phyloP scores from a whole-genome alignment of 2,888 invertebrate genomes.

The Serrognathus titanus region DNA sequence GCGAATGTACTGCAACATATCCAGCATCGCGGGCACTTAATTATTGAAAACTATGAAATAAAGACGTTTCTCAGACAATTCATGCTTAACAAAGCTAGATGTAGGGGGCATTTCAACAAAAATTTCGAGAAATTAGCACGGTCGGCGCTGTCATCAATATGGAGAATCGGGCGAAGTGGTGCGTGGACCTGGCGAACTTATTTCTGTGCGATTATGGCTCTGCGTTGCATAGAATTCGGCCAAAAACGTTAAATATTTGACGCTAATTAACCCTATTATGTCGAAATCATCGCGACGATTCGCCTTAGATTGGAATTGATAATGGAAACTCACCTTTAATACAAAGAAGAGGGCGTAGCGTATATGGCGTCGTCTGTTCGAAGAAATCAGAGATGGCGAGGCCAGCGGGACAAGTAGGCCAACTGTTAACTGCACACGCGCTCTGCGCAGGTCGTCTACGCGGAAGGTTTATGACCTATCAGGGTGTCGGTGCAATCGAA shows the following conservation, averaged over 20 bases:
- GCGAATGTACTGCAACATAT: conserved; percentile 6
- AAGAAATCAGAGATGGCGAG: conserved; percentile 51
- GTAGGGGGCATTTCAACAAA: conserved; percentile 65
- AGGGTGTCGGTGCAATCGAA: conserved; percentile 7
- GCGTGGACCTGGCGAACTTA: conserved; percentile 19
- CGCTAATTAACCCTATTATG: neutral
- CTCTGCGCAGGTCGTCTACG: conserved; percentile 18
- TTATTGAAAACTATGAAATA: conserved; percentile 17
- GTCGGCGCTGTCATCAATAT: conserved; percentile 67
- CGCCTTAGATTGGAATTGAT: neutral
- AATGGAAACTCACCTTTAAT: conserved; percentile 46
- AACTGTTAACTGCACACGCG: conserved; percentile 18
- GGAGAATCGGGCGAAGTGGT: conserved; percentile 44
- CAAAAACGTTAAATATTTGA: neutral
- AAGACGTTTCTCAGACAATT: conserved; percentile 49
- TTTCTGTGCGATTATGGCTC: conserved; percentile 8
- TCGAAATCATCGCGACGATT: neutral
- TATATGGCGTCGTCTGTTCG: conserved; percentile 47
- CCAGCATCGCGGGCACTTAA: conserved; percentile 5
- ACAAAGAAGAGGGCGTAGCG: conserved; percentile 58
- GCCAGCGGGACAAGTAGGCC: conserved; percentile 41
- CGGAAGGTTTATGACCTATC: conserved; percentile 20
- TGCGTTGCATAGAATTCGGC: neutral
- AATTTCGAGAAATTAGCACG: conserved; percentile 66
- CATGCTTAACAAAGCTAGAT: conserved; percentile 45